Conservation (phyloP, 2,797 vertebrate genomes). For the Ibycter americanus region DNA sequence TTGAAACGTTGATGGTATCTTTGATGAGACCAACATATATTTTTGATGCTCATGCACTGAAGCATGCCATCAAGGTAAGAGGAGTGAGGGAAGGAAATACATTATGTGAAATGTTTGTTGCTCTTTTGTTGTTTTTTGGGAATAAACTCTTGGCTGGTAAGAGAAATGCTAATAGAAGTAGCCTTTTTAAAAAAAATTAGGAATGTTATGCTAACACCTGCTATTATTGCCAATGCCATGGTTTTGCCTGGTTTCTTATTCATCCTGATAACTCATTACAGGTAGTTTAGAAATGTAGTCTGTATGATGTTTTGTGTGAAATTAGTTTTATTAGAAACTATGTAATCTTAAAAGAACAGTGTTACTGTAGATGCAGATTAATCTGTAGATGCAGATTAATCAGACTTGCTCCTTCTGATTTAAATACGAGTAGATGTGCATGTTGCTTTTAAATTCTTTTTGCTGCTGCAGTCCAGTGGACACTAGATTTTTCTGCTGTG, state of each 20-base stretch:
- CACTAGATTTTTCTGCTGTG: background rate
- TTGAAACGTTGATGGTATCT: constrained; percentile 88
- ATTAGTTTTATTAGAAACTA: background rate
- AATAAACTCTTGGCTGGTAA: background rate
- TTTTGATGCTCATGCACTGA: constrained; percentile 88
- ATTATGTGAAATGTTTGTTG: background rate
- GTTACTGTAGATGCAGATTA: background rate
- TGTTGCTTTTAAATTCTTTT: background rate
- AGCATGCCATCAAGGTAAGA: constrained; percentile 92
- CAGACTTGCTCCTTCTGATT: background rate
- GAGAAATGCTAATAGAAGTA: background rate
- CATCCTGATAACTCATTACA: background rate
- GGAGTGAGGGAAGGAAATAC: background rate
- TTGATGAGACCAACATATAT: constrained; percentile 85
- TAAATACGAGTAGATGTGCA: background rate
- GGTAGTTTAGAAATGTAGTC: background rate
- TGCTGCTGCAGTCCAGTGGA: background rate
- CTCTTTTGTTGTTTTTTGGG: background rate
- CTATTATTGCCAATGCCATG: background rate
- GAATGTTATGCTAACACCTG: background rate
- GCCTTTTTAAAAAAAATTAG: background rate
- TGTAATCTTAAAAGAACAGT: background rate
- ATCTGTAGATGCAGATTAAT: background rate
- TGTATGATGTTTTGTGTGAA: background rate
- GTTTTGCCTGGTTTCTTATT: background rate